phyloP scores from a whole-genome alignment of 23 tunicate genomes.

The Trididemnum clinides region DNA sequence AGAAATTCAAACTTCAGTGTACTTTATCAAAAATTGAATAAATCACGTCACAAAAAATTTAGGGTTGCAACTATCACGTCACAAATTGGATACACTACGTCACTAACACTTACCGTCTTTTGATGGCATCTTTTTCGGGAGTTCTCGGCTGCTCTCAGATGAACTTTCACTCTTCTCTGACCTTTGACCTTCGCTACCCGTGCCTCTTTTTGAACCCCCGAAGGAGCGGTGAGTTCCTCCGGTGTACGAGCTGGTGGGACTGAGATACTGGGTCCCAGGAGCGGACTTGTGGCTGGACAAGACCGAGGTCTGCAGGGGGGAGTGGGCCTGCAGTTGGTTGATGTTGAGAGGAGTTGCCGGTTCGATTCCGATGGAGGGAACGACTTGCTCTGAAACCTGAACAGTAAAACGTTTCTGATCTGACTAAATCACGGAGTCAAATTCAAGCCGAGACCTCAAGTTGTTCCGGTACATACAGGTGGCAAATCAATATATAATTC shows the following conservation, averaged over 20 bases:
- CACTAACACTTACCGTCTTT: background rate
- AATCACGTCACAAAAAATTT: too few species aligned
- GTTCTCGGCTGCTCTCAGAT: background rate
- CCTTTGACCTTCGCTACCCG: background rate
- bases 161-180: background rate
- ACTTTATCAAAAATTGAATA: too few species aligned
- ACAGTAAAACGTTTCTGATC: too few species aligned
- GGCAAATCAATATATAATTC: too few species aligned
- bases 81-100: background rate
- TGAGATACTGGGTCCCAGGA: slow-evolving; percentile 37
- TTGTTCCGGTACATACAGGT: too few species aligned
- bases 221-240: slow-evolving; percentile 41
- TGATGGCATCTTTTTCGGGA: background rate
- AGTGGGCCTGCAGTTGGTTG: slow-evolving; percentile 3
- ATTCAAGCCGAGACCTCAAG: too few species aligned
- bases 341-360: slow-evolving; percentile 72
- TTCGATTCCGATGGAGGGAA: slow-evolving; percentile 76
- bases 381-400: slow-evolving; percentile 36
- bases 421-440: too few species aligned
- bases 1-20: too few species aligned
- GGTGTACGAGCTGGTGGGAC: slow-evolving; percentile 38
- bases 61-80: too few species aligned
- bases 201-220: slow-evolving; percentile 17
- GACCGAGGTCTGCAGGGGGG: slow-evolving; percentile 27
- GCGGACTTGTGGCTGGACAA: slow-evolving; percentile 1